Evolutionary conservation across 2,113 vertebrate species (phyloP).

Genomic region (Microtus pennsylvanicus): DNA sequence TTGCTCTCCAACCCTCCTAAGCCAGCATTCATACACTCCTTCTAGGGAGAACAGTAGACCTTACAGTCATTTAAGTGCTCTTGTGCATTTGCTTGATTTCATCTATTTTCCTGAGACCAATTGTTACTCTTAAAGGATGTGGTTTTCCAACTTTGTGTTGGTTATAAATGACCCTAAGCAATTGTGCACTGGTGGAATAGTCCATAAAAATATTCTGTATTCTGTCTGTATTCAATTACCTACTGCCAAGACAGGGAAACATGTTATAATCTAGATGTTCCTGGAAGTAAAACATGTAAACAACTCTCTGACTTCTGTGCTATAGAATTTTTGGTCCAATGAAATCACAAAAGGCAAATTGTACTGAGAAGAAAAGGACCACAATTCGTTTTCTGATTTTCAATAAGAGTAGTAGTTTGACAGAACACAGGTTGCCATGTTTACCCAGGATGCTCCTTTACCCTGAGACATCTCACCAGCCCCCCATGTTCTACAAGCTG

Average conservation of each 20-base stretch:
- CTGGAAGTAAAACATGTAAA: neutral
- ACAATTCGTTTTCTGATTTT: neutral
- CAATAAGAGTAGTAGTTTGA: too few species aligned
- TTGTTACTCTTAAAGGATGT: neutral
- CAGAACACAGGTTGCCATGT: neutral
- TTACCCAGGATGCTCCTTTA: neutral
- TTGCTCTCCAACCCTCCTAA: neutral
- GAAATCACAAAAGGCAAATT: neutral
- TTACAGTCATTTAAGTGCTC: too few species aligned
- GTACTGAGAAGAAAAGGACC: neutral
- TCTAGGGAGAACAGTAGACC: neutral
- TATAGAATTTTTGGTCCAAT: slow-evolving; percentile 19
- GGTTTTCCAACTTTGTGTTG: neutral
- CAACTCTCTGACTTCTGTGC: neutral
- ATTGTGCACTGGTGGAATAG: neutral
- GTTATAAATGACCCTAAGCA: neutral
- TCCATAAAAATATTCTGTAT: neutral
- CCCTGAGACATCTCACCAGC: neutral
- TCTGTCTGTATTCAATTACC: neutral
- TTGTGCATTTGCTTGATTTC: neutral
- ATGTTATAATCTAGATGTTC: neutral
- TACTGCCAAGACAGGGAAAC: slow-evolving; percentile 6
- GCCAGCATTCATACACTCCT: neutral
- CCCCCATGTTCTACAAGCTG: neutral
- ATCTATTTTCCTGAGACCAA: neutral